Percentiles rank a stretch among this genome's conserved stretches.
These are phyloP conservation scores for Phrynocephalus guinanensis DNA, from an alignment of 2,797 vertebrate species.

Conservation along the genomic window DNA sequence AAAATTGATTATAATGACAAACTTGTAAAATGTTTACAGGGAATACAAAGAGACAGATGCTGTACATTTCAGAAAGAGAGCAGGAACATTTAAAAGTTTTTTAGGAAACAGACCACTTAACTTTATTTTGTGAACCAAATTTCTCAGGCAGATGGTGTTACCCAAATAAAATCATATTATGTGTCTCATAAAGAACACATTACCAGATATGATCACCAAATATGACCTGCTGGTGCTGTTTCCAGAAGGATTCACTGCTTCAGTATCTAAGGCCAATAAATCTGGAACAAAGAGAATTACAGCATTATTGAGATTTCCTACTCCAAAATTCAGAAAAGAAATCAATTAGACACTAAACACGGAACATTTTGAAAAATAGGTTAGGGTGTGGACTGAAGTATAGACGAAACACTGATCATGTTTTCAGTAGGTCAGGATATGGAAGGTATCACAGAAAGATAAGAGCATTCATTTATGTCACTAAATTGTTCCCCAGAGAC, in stretches of 20 bases:
- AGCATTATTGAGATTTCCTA: background rate
- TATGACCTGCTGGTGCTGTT: background rate
- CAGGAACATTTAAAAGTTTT: background rate
- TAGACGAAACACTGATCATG: background rate
- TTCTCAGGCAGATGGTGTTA: background rate
- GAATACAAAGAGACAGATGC: background rate
- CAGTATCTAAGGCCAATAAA: background rate
- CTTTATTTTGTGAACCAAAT: background rate
- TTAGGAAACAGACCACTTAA: background rate
- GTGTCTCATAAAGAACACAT: background rate
- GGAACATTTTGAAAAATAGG: no score
- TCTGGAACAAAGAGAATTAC: background rate
- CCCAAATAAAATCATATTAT: background rate
- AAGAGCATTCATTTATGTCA: background rate
- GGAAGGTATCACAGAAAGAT: background rate
- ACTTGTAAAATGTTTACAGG: background rate
- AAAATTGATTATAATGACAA: background rate
- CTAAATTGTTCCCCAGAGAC: background rate
- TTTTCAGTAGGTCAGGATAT: background rate
- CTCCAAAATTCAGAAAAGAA: slow-evolving; percentile 9
- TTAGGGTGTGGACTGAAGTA: background rate
- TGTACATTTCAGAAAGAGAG: background rate
- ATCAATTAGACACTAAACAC: background rate
- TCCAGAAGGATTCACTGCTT: background rate
- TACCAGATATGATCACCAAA: background rate